Evolutionary conservation across 2,797 vertebrate genomes (phyloP).

Genomic region (Trichosurus vulpecula): DNA sequence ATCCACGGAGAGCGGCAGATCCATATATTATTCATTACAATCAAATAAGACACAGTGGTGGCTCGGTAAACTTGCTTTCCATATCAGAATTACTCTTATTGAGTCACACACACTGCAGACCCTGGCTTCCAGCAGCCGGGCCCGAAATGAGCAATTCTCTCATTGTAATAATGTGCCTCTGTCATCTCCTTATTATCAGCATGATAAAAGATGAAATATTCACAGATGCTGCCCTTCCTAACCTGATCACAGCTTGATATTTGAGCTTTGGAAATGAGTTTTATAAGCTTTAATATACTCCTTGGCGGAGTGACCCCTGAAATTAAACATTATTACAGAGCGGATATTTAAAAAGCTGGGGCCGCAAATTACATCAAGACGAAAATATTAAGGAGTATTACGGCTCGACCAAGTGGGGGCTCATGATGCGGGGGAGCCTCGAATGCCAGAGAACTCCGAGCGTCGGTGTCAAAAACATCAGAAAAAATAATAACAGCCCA

Average conservation of each 20-base stretch:
- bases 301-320: conserved; percentile 99
- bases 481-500: conserved; percentile 94
- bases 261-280: conserved; percentile 99
- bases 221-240: conserved; percentile 99
- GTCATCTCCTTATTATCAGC: conserved; percentile 99
- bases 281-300: conserved; percentile 99
- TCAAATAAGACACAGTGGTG: conserved; percentile 96
- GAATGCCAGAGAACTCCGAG: conserved; percentile 85
- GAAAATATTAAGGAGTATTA: conserved; percentile 99
- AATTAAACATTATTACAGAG: conserved; percentile 99
- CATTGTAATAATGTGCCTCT: conserved; percentile 99
- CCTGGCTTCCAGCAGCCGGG: conserved; percentile 91
- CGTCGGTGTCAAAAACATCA: conserved; percentile 88
- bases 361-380: conserved; percentile 99
- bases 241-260: conserved; percentile 99
- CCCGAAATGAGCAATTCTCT: conserved; percentile 99
- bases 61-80: conserved; percentile 96
- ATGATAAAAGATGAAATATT: conserved; percentile 99
- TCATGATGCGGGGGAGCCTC: conserved; percentile 84
- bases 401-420: conserved; percentile 96
- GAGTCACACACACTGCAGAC: conserved; percentile 91
- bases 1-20: conserved; percentile 71
- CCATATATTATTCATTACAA: conserved; percentile 99
- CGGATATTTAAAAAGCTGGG: conserved; percentile 99
- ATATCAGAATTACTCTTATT: conserved; percentile 98